phyloP scores from a whole-genome alignment of 2,797 vertebrate species.

The Enteromius viviparus region DNA sequence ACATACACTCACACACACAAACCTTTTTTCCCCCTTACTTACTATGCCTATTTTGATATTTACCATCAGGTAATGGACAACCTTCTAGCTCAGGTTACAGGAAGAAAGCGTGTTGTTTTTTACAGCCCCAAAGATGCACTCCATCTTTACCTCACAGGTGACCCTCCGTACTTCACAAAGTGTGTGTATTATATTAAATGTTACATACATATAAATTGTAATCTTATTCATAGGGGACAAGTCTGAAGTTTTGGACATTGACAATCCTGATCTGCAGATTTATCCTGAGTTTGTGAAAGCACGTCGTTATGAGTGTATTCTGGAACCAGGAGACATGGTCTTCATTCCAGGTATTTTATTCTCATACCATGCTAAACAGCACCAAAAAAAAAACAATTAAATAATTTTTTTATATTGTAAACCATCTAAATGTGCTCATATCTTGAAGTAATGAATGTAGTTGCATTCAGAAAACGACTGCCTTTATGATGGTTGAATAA shows the following conservation, averaged over 20 bases:
- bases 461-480: background rate
- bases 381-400: background rate
- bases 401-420: background rate
- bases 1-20: no score
- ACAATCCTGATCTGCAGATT: slow-evolving; percentile 83
- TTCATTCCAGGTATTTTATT: slow-evolving; percentile 89
- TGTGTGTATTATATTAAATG: no score
- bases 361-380: background rate
- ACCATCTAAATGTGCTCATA: background rate
- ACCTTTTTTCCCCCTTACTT: no score
- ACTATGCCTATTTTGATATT: background rate
- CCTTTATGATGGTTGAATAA: background rate
- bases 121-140: slow-evolving; percentile 91
- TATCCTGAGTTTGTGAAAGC: slow-evolving; percentile 92
- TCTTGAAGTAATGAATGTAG: background rate
- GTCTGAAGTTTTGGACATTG: slow-evolving; percentile 90
- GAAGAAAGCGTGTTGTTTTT: slow-evolving; percentile 86
- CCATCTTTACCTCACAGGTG: slow-evolving; percentile 91
- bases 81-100: slow-evolving; percentile 92
- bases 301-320: slow-evolving; percentile 82
- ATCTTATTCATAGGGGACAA: slow-evolving; percentile 82
- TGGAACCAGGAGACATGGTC: slow-evolving; percentile 90
- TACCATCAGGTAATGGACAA: slow-evolving; percentile 94
- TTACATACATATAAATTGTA: no score
- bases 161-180: slow-evolving; percentile 1